phyloP scores from a whole-genome alignment of 2,113 vertebrate genomes.

The Syrmaticus mikado region DNA sequence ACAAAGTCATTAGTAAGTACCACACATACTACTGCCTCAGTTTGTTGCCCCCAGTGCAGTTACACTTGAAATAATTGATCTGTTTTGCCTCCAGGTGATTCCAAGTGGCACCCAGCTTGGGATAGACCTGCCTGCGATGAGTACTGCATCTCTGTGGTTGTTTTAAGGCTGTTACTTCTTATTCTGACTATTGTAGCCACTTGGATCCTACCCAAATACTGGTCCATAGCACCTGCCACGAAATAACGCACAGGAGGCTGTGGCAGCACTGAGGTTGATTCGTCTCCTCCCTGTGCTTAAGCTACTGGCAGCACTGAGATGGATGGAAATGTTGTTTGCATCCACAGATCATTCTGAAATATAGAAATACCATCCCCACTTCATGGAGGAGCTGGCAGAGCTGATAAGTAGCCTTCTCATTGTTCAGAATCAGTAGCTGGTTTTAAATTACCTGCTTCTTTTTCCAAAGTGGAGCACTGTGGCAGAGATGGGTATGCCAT shows the following conservation, averaged over 20 bases:
- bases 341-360: not conserved
- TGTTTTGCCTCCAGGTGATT: constrained; percentile 66
- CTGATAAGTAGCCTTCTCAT: not conserved
- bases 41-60: not conserved
- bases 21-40: not conserved
- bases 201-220: constrained; percentile 40
- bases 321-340: not conserved
- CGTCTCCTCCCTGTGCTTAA: not conserved
- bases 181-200: constrained; percentile 41
- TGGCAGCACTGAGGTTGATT: not conserved
- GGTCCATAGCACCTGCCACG: not conserved
- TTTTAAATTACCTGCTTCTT: not conserved
- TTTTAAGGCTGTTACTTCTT: constrained; percentile 24
- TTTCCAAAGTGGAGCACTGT: not conserved
- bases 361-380: not conserved
- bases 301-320: not conserved
- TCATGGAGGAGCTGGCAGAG: not conserved
- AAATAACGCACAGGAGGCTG: not conserved
- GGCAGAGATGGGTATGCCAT: not conserved
- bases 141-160: constrained; percentile 26
- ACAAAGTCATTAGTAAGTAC: constrained; percentile 76
- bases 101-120: constrained; percentile 39
- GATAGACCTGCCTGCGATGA: constrained; percentile 40
- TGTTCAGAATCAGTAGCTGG: not conserved
- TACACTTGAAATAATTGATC: not conserved